Base-by-base conservation (phyloP, 2,888 invertebrate species). In the Nomada lathburiana region DNA sequence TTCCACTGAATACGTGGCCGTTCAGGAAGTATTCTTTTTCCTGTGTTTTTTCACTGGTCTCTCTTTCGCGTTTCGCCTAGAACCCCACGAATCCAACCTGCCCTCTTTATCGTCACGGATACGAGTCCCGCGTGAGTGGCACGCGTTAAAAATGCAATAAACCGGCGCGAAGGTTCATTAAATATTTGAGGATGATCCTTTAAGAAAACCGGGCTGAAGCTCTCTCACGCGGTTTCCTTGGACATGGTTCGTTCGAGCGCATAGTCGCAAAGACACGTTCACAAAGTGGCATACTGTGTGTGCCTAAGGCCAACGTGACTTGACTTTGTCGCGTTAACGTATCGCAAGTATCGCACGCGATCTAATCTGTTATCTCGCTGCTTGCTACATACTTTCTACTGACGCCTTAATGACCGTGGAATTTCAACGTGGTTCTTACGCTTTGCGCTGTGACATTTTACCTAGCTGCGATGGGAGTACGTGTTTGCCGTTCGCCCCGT, bases 131-230 rank as follows among this genome's bases (percentile, higher is more conserved):
- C 7, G 60, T 20, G 62, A 63, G 10, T n/a, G 36, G 26, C 68
- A 68, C 52, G 65, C 74, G 69, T 90, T 86, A 88, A 89, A 90
- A 86, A 89, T 89, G 85, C 76, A 89, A 86, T 88, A 86, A 86
- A 84, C 84, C 69, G 65, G 44, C 23, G 62, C 72, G 72, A 77
- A 70, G 60, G 59, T 72, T 64, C 67, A 53, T 83, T 88, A 83
- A 88, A 89, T 90, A 82, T 89, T 89, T 84, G 62, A 88, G 29
- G 71, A 73, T 36, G 80, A 85, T 79, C 86, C 83, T 89, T 85
- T 80, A 88, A 84, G 80, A 80, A 82, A 67, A 60, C 64, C 36
- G 76, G 23, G 62, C 69, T 63, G 52, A 60, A 69, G 62, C n/a
- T 42, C 20, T 50, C 50, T 63, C 55, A 20, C 47, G 20, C 47